Evolutionary conservation across 2,888 invertebrate species (phyloP).

Genomic region (Eristalis arbustorum): DNA sequence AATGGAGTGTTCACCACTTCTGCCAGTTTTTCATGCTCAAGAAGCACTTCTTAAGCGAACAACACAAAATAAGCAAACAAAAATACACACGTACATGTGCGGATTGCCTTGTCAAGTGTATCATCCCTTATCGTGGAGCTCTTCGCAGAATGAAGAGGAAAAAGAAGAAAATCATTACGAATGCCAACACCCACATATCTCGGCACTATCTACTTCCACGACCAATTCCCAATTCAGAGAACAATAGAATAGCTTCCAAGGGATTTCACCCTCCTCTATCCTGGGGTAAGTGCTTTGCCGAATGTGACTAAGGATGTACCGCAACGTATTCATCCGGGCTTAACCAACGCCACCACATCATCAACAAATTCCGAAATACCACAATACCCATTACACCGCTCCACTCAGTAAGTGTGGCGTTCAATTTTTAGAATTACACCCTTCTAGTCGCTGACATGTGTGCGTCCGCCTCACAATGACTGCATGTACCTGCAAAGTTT

Average conservation of each 20-base stretch:
- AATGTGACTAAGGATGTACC: constrained; percentile 48
- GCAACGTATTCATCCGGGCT: constrained; percentile 61
- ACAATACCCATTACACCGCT: constrained; percentile 30
- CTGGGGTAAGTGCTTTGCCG: constrained; percentile 8
- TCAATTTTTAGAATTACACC: constrained; percentile 9
- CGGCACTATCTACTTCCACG: not conserved
- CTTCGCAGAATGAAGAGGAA: not conserved
- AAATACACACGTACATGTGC: not conserved
- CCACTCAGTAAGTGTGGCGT: not conserved
- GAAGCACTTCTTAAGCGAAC: not conserved
- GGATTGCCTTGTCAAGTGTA: not conserved
- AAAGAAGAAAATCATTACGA: not conserved
- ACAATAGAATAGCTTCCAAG: constrained; percentile 50
- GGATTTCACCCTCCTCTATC: constrained; percentile 41
- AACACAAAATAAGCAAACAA: not conserved
- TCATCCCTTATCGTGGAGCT: not conserved
- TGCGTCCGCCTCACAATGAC: too few species aligned
- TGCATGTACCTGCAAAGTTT: constrained; percentile 25
- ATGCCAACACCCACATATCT: not conserved
- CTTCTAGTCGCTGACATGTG: not conserved
- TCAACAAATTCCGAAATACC: constrained; percentile 58
- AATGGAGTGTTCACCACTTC: too few species aligned
- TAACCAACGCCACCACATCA: constrained; percentile 57
- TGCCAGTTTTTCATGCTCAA: not conserved
- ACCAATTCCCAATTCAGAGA: constrained; percentile 13